Percentiles rank a stretch among this genome's conserved stretches.
phyloP scores from a whole-genome alignment of 2,888 invertebrate genomes.

The Leucophenga montana region DNA sequence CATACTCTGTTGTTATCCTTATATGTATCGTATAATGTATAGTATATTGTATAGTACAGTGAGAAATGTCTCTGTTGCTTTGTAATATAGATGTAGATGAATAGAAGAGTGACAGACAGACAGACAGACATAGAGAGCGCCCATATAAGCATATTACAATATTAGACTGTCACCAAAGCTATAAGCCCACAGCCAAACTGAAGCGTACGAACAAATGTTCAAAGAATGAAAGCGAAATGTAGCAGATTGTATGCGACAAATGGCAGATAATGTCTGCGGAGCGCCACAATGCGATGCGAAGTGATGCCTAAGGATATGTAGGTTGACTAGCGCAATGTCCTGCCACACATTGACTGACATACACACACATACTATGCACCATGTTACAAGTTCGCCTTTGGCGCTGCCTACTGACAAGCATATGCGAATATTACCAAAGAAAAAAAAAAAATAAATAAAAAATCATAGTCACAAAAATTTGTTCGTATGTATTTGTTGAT shows the following conservation, averaged over 20 bases:
- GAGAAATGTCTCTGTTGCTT: slow-evolving; percentile 12
- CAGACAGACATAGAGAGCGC: slow-evolving; percentile 31
- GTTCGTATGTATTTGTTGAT: background rate
- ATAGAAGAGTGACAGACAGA: slow-evolving; percentile 36
- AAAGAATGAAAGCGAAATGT: slow-evolving; percentile 44
- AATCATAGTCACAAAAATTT: background rate
- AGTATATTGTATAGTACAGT: no score
- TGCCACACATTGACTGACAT: no score
- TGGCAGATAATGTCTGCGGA: slow-evolving; percentile 64
- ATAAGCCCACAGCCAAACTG: background rate
- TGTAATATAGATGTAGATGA: slow-evolving; percentile 47
- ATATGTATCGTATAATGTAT: no score
- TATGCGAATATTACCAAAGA: no score
- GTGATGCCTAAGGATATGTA: background rate
- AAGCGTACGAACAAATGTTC: background rate
- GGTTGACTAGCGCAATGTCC: slow-evolving; percentile 30
- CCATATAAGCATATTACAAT: slow-evolving; percentile 66
- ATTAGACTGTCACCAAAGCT: slow-evolving; percentile 68
- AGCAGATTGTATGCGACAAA: slow-evolving; percentile 67
- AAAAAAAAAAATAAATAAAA: no score
- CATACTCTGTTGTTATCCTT: slow-evolving; percentile 21
- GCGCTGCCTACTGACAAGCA: background rate
- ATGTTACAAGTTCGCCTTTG: slow-evolving; percentile 6
- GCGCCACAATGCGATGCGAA: slow-evolving; percentile 23
- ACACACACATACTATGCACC: no score